phyloP scores from a whole-genome alignment of 2,113 vertebrate species.

The Lepidothrix coronata region DNA sequence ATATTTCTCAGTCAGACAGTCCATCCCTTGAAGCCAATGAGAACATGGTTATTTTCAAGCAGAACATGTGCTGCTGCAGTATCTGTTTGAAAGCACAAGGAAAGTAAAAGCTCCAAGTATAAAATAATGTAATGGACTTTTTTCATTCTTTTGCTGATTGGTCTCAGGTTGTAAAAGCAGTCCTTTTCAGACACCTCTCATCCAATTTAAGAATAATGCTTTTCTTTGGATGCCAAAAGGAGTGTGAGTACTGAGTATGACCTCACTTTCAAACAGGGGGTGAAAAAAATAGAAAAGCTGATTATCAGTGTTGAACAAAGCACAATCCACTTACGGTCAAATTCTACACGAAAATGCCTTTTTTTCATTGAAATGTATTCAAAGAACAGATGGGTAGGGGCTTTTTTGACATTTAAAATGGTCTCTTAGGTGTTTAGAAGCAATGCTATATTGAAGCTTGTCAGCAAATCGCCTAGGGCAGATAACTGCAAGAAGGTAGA shows the following conservation, averaged over 20 bases:
- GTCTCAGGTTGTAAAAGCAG: not conserved
- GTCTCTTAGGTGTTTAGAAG: not conserved
- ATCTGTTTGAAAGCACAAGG: not conserved
- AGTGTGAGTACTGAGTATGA: not conserved
- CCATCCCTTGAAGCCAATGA: not conserved
- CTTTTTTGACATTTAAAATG: not conserved
- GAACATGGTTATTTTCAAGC: not conserved
- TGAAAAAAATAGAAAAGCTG: not conserved
- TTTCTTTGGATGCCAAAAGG: not conserved
- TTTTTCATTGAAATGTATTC: not conserved
- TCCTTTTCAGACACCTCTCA: not conserved
- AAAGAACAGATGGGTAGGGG: not conserved
- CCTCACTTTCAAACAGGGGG: not conserved
- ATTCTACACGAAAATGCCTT: not conserved
- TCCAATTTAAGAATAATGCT: not conserved
- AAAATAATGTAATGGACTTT: not conserved
- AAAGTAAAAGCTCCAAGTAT: not conserved
- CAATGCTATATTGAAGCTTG: not conserved
- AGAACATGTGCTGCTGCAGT: not conserved
- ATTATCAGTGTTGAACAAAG: not conserved
- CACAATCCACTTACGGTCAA: rapidly evolving
- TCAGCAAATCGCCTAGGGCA: conserved; percentile 2
- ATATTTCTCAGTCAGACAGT: not conserved
- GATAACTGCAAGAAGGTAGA: not conserved
- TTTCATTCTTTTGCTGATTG: not conserved